A percentile compares a stretch with the other conserved stretches of the same genome.
phyloP scores from a whole-genome alignment of 2,113 vertebrate species.

The Arothron firmamentum region DNA sequence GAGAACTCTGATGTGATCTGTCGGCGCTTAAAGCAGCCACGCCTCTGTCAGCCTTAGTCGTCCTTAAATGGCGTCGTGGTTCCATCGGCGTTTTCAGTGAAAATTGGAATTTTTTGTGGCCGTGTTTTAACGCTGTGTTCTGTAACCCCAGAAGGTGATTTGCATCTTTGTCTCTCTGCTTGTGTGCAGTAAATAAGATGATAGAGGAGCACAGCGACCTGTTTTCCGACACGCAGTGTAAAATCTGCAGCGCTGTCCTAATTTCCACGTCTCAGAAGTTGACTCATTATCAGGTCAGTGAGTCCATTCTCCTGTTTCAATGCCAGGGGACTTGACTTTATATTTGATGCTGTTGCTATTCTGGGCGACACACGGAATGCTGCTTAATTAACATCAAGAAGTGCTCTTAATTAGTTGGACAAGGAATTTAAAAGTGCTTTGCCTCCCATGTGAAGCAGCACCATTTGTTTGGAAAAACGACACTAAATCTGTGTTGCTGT shows the following conservation, averaged over 20 bases:
- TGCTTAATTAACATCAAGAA: neutral
- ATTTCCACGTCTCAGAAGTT: conserved; percentile 96
- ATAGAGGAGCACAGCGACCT: conserved; percentile 89
- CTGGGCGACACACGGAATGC: neutral
- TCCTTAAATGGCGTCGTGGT: neutral
- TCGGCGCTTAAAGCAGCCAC: too few relatives aligned
- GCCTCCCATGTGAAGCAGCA: too few relatives aligned
- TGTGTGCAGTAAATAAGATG: conserved; percentile 84
- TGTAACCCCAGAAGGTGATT: conserved; percentile 18
- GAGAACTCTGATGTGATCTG: too few relatives aligned
- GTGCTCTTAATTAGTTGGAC: neutral
- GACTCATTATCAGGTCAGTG: conserved; percentile 93
- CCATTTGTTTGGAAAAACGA: too few relatives aligned
- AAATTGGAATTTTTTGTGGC: neutral
- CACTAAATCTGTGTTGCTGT: neutral
- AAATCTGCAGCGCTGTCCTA: conserved; percentile 92
- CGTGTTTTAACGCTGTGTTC: conserved; percentile 1
- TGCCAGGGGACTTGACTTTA: neutral
- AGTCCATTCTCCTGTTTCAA: neutral
- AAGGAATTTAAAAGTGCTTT: too few relatives aligned
- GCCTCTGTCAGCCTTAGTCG: too few relatives aligned
- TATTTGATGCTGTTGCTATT: neutral
- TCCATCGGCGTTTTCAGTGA: neutral
- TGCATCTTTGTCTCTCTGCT: conserved; percentile 4
- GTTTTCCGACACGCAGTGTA: conserved; percentile 92